Percentiles rank a stretch among this genome's conserved stretches.
Evolutionary conservation across 2,888 invertebrate genomes (phyloP).

Genomic region (Harmothoe impar): DNA sequence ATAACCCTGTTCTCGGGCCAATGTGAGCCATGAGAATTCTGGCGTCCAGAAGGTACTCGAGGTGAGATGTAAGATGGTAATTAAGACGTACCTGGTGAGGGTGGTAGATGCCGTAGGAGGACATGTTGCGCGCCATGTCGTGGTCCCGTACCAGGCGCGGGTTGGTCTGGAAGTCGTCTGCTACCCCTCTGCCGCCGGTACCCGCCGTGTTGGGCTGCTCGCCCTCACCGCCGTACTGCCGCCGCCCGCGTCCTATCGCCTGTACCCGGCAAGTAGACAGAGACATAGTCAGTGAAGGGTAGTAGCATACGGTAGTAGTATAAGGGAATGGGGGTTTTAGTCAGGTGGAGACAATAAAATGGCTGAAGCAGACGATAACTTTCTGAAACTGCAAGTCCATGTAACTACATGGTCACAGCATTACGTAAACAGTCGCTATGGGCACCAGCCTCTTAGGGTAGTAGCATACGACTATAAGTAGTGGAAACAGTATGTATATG

Average conservation of each 20-base stretch:
- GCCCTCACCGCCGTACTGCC: slow-evolving; percentile 42
- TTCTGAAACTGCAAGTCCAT: too few relatives aligned
- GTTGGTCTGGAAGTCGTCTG: slow-evolving; percentile 53
- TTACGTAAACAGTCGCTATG: too few relatives aligned
- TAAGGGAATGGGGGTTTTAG: neutral
- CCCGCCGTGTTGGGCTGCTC: slow-evolving; percentile 37
- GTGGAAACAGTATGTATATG: too few relatives aligned
- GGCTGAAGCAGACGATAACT: too few relatives aligned
- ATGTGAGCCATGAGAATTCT: too few relatives aligned
- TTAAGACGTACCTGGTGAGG: slow-evolving; percentile 63
- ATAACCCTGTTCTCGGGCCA: too few relatives aligned
- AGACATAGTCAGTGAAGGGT: neutral
- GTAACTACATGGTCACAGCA: too few relatives aligned
- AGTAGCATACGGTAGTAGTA: neutral
- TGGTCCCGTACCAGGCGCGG: slow-evolving; percentile 58
- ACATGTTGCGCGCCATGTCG: slow-evolving; percentile 64
- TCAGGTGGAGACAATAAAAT: too few relatives aligned
- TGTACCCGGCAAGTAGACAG: neutral
- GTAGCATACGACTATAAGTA: too few relatives aligned
- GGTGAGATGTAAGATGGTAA: too few relatives aligned
- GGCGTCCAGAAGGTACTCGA: too few relatives aligned
- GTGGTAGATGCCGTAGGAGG: slow-evolving; percentile 64
- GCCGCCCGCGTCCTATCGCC: slow-evolving; percentile 45
- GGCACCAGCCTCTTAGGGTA: too few relatives aligned
- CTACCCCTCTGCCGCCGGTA: neutral